These are phyloP conservation scores for Synergus gifuensis DNA, from an alignment of 2,888 invertebrate genomes.

Conservation along the genomic window DNA sequence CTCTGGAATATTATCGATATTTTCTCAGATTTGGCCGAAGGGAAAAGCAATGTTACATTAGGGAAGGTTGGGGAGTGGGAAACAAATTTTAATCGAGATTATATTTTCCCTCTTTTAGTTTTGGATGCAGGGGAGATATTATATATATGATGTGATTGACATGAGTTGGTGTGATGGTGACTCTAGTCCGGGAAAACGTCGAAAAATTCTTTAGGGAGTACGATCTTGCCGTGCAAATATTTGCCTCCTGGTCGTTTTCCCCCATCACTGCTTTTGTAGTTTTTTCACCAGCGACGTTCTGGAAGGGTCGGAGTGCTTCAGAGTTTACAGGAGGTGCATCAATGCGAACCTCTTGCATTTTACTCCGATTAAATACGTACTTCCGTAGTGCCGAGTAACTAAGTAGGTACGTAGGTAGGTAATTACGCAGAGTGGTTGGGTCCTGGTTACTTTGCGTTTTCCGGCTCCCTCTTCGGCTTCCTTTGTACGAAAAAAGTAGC, in stretches of 20 bases:
- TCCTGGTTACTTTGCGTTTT: slow-evolving; percentile 67
- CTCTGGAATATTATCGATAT: neutral
- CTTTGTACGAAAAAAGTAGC: slow-evolving; percentile 35
- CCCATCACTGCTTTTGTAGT: slow-evolving; percentile 33
- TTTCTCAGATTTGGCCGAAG: neutral
- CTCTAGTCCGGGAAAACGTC: neutral
- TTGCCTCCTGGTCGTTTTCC: slow-evolving; percentile 33
- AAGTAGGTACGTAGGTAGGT: slow-evolving; percentile 61
- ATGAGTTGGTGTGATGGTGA: neutral
- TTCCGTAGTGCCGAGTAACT: slow-evolving; percentile 19
- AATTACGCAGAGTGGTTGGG: slow-evolving; percentile 71
- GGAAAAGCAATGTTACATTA: neutral
- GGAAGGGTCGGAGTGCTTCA: slow-evolving; percentile 30
- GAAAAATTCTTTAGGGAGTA: slow-evolving; percentile 22
- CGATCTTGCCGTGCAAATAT: slow-evolving; percentile 27
- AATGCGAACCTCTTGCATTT: slow-evolving; percentile 62
- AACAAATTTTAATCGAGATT: slow-evolving; percentile 34
- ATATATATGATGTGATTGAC: neutral
- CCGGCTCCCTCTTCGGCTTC: slow-evolving; percentile 53
- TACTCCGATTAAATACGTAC: slow-evolving; percentile 66
- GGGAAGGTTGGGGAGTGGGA: neutral
- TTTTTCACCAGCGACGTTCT: slow-evolving; percentile 30
- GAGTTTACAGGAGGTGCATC: slow-evolving; percentile 33
- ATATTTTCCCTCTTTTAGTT: neutral
- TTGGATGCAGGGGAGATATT: neutral